phyloP scores from a whole-genome alignment of 2,888 invertebrate species.

The Megastigmus dorsalis region DNA sequence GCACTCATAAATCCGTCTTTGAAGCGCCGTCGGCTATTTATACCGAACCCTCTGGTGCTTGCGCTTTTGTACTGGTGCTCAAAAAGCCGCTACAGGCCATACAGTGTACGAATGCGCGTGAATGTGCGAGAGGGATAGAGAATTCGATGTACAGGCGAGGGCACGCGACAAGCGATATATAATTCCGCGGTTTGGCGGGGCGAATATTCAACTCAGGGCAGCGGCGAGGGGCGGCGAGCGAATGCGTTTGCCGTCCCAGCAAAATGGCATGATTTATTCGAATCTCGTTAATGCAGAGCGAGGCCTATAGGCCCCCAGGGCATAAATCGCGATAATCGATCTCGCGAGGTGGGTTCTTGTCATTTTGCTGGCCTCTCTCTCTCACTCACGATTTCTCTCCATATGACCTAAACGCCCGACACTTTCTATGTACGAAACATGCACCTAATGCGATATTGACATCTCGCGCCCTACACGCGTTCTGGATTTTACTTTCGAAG shows the following conservation, averaged over 20 bases:
- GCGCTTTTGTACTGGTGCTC: slow-evolving; percentile 19
- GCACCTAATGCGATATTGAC: slow-evolving; percentile 22
- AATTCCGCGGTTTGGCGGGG: slow-evolving; percentile 52
- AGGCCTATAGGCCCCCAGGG: neutral
- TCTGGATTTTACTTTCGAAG: slow-evolving; percentile 31
- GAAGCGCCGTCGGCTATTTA: slow-evolving; percentile 37
- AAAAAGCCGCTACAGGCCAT: neutral
- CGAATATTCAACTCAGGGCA: slow-evolving; percentile 37
- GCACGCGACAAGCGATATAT: slow-evolving; percentile 50
- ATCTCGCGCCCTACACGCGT: neutral
- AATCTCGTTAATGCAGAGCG: slow-evolving; percentile 48
- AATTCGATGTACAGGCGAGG: neutral
- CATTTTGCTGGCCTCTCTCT: neutral
- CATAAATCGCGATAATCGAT: slow-evolving; percentile 56
- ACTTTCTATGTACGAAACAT: neutral
- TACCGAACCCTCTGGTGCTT: too few species aligned
- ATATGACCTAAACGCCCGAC: neutral
- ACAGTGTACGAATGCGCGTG: neutral
- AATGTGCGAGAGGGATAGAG: neutral
- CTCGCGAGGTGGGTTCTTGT: slow-evolving; percentile 16
- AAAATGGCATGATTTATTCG: slow-evolving; percentile 55
- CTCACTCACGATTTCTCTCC: neutral
- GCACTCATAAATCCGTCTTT: slow-evolving; percentile 61
- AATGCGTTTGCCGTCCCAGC: slow-evolving; percentile 19
- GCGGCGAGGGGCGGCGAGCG: neutral